These are phyloP conservation scores for Penaeus japonicus DNA, from an alignment of 1,140 invertebrate genomes.

Conservation along the genomic window DNA sequence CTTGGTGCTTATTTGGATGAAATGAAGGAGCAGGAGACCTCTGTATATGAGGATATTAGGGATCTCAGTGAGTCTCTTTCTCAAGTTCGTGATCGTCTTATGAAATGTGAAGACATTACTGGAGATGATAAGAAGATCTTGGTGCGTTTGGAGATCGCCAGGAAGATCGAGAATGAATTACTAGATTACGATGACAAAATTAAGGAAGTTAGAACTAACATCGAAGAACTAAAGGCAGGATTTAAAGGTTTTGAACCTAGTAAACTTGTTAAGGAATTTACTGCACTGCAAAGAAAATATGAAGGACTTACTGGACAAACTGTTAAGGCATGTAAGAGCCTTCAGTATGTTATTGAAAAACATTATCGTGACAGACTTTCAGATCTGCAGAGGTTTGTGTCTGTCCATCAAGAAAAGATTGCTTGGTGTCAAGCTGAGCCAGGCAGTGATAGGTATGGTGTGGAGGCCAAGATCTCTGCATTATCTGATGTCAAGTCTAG, in stretches of 20 bases:
- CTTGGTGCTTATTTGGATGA: conserved; percentile 76
- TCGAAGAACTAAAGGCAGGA: conserved; percentile 76
- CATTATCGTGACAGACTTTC: conserved; percentile 85
- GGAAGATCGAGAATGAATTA: conserved; percentile 74
- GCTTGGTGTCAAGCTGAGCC: conserved; percentile 90
- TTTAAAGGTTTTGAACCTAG: conserved; percentile 83
- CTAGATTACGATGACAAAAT: conserved; percentile 70
- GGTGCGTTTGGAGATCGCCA: conserved; percentile 77
- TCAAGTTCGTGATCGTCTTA: conserved; percentile 82
- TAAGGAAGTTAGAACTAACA: conserved; percentile 73
- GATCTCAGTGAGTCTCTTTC: conserved; percentile 73
- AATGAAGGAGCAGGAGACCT: conserved; percentile 78
- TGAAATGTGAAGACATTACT: conserved; percentile 90
- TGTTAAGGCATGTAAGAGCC: conserved; percentile 81
- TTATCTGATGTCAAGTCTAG: conserved; percentile 79
- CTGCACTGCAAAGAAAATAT: conserved; percentile 78
- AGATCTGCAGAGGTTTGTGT: conserved; percentile 80
- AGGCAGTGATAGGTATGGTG: conserved; percentile 86
- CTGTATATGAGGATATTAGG: conserved; percentile 77
- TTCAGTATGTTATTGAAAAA: conserved; percentile 85
- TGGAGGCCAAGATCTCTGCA: conserved; percentile 89
- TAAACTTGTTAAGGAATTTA: conserved; percentile 78
- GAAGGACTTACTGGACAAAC: conserved; percentile 77
- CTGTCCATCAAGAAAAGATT: conserved; percentile 84
- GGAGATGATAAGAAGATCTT: conserved; percentile 86